A percentile compares a stretch with the other conserved stretches of the same genome.
Evolutionary conservation across 2,888 invertebrate genomes (phyloP).

Genomic region (Diarsia mendica): DNA sequence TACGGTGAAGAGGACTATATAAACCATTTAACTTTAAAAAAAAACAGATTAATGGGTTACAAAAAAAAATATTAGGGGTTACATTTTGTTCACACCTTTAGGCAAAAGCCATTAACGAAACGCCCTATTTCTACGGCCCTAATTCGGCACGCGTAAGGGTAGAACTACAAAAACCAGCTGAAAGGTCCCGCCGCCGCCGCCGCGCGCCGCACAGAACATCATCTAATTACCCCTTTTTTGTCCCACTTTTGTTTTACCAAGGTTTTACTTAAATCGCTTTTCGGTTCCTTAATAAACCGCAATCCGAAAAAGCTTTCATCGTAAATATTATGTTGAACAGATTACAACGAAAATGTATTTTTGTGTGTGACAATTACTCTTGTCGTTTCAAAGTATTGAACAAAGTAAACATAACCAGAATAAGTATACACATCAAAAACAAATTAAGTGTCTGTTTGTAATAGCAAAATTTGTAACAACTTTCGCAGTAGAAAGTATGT

Average conservation of each 20-base stretch:
- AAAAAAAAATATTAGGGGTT: neutral
- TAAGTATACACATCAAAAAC: too few relatives aligned
- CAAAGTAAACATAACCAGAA: neutral
- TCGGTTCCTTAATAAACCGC: conserved; percentile 11
- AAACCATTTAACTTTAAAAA: neutral
- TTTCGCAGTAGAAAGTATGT: too few relatives aligned
- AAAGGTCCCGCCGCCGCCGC: conserved; percentile 3
- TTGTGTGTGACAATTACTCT: neutral
- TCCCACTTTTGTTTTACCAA: conserved; percentile 14
- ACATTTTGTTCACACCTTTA: conserved; percentile 4
- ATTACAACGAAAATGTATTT: neutral
- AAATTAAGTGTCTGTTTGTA: too few relatives aligned
- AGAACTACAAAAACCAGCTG: conserved; percentile 31
- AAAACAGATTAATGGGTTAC: neutral
- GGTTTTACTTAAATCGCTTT: conserved; percentile 21
- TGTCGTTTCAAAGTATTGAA: neutral
- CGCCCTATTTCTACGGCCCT: conserved; percentile 9
- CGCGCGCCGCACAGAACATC: conserved; percentile 13
- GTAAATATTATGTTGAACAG: neutral
- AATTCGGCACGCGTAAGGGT: conserved; percentile 11
- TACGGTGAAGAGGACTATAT: too few relatives aligned
- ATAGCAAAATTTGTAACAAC: too few relatives aligned
- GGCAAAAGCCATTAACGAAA: neutral
- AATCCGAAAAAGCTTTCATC: neutral
- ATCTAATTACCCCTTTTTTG: conserved; percentile 46